phyloP scores from a whole-genome alignment of 2,797 vertebrate genomes.

The Gallinago stenura region DNA sequence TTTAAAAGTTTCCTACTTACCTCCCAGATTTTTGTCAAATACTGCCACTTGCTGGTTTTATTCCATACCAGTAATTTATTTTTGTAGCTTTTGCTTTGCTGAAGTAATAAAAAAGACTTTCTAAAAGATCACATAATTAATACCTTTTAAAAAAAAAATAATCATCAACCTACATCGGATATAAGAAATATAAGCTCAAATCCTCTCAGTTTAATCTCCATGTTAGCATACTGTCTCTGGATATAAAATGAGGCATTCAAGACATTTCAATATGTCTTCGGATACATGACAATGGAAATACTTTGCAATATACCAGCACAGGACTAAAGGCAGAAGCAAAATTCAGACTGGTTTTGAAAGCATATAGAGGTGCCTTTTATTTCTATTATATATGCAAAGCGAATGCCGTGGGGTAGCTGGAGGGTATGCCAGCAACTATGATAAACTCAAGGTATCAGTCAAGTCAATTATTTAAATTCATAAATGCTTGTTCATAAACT shows the following conservation, averaged over 20 bases:
- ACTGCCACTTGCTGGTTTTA: slow-evolving; percentile 74
- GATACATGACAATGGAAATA: background rate
- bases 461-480: background rate
- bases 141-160: background rate
- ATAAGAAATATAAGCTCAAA: background rate
- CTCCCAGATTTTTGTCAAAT: slow-evolving; percentile 65
- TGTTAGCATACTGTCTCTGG: background rate
- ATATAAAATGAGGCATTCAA: background rate
- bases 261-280: background rate
- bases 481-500: background rate
- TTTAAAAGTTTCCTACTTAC: background rate
- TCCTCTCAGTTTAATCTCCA: background rate
- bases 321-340: background rate
- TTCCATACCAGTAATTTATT: slow-evolving; percentile 2
- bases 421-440: background rate
- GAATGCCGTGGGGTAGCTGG: background rate
- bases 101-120: background rate
- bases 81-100: background rate
- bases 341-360: background rate
- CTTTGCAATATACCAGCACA: background rate
- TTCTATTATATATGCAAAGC: background rate
- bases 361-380: background rate
- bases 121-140: background rate
- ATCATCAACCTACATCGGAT: background rate
- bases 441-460: background rate